These are phyloP conservation scores for Xerus inauris DNA, from an alignment of 2,113 vertebrate genomes.

Conservation along the genomic window DNA sequence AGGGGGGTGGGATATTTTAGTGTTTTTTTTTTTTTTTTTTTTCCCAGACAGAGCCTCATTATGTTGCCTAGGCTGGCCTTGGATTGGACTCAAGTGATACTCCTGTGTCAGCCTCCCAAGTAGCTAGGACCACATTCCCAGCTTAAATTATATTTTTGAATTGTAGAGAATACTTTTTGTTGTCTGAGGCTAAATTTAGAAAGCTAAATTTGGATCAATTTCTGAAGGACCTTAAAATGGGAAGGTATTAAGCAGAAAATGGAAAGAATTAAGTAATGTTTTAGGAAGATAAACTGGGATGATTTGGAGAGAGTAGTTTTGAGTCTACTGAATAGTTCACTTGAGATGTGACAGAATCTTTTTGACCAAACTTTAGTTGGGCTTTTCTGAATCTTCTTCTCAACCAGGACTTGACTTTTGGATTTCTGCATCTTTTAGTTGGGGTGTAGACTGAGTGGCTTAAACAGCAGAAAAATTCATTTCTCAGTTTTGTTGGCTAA, in stretches of 20 bases:
- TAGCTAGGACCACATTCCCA: not conserved
- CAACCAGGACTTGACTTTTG: not conserved
- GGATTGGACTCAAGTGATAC: no score
- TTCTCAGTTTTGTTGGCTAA: not conserved
- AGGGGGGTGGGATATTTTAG: no score
- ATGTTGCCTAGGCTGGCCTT: no score
- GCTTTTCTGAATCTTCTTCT: no score
- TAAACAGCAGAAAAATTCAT: not conserved
- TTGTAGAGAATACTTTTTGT: not conserved
- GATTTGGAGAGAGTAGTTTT: not conserved
- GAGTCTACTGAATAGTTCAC: not conserved
- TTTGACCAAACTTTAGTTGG: not conserved
- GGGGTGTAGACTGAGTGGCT: not conserved
- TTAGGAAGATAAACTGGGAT: not conserved
- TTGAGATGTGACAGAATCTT: not conserved
- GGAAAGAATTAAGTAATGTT: not conserved
- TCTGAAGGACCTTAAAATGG: not conserved
- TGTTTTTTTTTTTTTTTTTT: no score
- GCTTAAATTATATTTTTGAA: not conserved
- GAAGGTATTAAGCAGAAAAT: not conserved
- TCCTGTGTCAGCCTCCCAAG: no score
- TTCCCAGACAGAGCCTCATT: no score
- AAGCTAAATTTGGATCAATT: not conserved
- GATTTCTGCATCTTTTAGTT: not conserved
- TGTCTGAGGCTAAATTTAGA: not conserved